Conservation (phyloP, 2,797 vertebrate species). For the Emys orbicularis region DNA sequence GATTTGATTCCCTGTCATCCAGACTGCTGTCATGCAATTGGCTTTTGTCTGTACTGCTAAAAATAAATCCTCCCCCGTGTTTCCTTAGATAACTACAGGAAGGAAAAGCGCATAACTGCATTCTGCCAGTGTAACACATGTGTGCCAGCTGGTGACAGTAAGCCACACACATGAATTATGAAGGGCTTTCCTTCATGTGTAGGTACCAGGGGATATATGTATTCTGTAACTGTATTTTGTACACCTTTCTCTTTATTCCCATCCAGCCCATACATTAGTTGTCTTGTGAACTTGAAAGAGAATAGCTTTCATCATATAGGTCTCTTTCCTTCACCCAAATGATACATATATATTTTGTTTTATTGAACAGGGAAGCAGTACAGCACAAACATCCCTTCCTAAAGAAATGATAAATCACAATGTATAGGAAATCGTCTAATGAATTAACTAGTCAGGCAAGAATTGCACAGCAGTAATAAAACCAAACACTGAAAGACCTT, state of each 20-base stretch:
- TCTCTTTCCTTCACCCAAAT: not conserved
- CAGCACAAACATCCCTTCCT: not conserved
- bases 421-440: not conserved
- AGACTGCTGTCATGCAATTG: accelerated
- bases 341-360: not conserved
- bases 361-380: not conserved
- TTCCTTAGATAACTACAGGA: conserved; percentile 33
- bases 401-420: not conserved
- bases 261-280: not conserved
- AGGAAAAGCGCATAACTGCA: not conserved
- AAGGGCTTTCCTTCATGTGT: conserved; percentile 23
- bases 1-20: conserved; percentile 39
- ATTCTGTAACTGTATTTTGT: not conserved
- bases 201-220: not conserved
- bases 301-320: not conserved
- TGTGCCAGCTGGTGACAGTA: not conserved
- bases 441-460: not conserved
- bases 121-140: not conserved
- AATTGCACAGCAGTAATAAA: not conserved
- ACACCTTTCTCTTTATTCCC: not conserved
- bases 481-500: conserved; percentile 11
- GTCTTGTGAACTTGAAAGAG: conserved; percentile 53
- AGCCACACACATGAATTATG: not conserved
- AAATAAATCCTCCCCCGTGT: conserved; percentile 49
- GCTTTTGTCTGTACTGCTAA: conserved; percentile 47